phyloP scores from a whole-genome alignment of 2,888 invertebrate species.

The Adineta ricciae region DNA sequence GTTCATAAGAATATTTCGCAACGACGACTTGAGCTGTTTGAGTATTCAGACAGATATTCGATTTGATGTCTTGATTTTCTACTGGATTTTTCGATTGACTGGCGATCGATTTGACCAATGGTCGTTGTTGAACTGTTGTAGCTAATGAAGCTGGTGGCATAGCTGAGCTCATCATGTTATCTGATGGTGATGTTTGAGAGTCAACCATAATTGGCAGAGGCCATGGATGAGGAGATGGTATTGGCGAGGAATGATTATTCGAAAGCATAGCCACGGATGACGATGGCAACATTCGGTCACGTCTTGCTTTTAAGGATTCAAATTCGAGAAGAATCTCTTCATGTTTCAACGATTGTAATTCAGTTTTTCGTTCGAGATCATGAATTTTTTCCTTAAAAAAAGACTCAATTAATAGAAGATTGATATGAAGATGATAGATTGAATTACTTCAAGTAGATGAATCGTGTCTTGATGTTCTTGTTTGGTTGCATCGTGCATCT shows the following conservation, averaged over 20 bases:
- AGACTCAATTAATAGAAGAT: neutral
- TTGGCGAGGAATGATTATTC: neutral
- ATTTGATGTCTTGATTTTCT: neutral
- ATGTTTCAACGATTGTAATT: conserved; percentile 62
- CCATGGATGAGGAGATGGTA: neutral
- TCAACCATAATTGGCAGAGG: neutral
- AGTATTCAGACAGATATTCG: neutral
- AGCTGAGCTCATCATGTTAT: neutral
- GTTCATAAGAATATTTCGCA: conserved; percentile 57
- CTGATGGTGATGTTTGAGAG: conserved; percentile 11
- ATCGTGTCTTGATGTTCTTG: conserved; percentile 37
- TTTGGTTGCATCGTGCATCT: conserved; percentile 36
- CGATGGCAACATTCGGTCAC: conserved; percentile 35
- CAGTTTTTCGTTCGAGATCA: conserved; percentile 80
- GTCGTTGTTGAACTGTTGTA: neutral
- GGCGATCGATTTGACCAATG: neutral
- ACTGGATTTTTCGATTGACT: neutral
- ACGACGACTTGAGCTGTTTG: conserved; percentile 11
- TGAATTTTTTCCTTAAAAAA: conserved; percentile 51
- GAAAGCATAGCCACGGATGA: neutral
- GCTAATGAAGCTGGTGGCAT: neutral
- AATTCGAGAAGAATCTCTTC: conserved; percentile 80
- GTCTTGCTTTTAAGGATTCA: conserved; percentile 59
- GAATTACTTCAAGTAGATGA: conserved; percentile 37
- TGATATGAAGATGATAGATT: conserved; percentile 19